Evolutionary conservation across 2,888 invertebrate species (phyloP).

Genomic region (Trichopoda pennipes): DNA sequence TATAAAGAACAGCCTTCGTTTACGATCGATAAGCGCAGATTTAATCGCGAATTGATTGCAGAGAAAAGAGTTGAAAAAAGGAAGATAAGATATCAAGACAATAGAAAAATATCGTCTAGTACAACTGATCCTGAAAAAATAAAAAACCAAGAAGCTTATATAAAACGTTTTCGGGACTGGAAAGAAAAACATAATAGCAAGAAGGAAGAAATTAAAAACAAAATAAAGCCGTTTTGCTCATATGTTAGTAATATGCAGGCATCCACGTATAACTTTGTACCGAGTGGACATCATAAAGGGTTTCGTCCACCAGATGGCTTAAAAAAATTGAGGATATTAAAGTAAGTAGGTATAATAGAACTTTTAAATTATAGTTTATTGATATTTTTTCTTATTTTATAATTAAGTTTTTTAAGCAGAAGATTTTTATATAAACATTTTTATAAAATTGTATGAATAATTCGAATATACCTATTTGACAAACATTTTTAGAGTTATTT

Average conservation of each 20-base stretch:
- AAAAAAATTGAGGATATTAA: slow-evolving; percentile 49
- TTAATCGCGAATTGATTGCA: no score
- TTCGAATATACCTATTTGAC: no score
- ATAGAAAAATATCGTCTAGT: slow-evolving; percentile 70
- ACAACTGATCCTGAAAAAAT: slow-evolving; percentile 43
- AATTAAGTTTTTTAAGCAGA: no score
- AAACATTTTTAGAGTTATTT: no score
- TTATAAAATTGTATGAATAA: no score
- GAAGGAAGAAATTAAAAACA: slow-evolving; percentile 35
- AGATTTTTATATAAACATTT: no score
- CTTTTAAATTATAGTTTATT: no score
- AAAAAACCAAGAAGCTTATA: slow-evolving; percentile 64
- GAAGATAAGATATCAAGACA: slow-evolving; percentile 69
- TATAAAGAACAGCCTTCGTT: slow-evolving; percentile 69
- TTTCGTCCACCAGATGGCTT: slow-evolving; percentile 69
- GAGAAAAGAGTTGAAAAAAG: slow-evolving; percentile 71
- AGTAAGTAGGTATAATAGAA: no score
- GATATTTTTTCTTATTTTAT: no score
- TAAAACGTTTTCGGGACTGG: slow-evolving; percentile 70
- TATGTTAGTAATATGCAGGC: slow-evolving; percentile 26
- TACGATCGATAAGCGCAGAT: no score
- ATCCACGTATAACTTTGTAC: slow-evolving; percentile 58
- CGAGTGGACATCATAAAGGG: slow-evolving; percentile 57
- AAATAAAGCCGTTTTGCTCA: slow-evolving; percentile 69
- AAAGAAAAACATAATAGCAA: slow-evolving; percentile 67